Evolutionary conservation across 2,888 invertebrate genomes (phyloP).

Genomic region (Diarsia mendica): DNA sequence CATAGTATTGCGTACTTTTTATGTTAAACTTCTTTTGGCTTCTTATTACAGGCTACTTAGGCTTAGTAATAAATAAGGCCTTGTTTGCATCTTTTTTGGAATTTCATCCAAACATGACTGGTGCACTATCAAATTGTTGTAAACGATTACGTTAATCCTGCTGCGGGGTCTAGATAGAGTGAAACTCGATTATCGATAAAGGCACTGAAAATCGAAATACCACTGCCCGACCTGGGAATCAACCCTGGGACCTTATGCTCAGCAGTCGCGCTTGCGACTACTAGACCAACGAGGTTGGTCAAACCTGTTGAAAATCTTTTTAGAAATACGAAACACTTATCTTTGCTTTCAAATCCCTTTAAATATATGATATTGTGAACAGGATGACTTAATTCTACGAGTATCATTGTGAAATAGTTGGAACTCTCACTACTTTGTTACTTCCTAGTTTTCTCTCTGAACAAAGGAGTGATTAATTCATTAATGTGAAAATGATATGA

Average conservation of each 20-base stretch:
- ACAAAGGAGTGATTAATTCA: not conserved
- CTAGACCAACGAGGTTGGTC: no score
- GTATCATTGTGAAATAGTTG: not conserved
- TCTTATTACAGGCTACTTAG: not conserved
- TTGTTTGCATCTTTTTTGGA: not conserved
- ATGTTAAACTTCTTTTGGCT: not conserved
- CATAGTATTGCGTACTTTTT: not conserved
- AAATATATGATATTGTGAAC: not conserved
- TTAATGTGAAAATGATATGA: not conserved
- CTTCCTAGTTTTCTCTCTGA: not conserved
- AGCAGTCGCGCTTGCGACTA: no score
- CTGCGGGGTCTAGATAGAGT: no score
- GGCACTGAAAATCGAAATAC: no score
- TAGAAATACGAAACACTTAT: not conserved
- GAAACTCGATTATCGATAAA: no score
- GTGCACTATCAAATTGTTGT: no score
- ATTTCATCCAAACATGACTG: not conserved
- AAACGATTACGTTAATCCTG: not conserved
- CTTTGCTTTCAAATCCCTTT: not conserved
- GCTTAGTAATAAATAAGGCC: not conserved
- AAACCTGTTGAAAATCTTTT: not conserved
- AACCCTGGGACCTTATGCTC: not conserved
- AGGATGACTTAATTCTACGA: not conserved
- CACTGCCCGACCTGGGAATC: no score
- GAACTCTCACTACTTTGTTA: not conserved